Base-by-base conservation (phyloP, 2,113 vertebrate genomes). In the Neolamprologus modestus region DNA sequence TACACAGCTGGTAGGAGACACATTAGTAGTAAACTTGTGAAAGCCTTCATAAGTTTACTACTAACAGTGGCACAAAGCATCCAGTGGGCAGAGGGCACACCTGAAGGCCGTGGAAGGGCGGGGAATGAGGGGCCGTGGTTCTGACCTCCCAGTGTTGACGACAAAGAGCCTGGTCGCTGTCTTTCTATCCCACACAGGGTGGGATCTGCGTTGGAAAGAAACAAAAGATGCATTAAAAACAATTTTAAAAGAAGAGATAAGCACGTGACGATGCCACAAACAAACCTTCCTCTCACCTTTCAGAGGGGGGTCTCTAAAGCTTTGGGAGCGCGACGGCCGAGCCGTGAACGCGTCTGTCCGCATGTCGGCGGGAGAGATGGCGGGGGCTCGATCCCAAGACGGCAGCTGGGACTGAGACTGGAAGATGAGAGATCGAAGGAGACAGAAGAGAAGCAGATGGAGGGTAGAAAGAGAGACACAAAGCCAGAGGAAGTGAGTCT, bases 311-410 rank as follows among this genome's bases (percentile, higher is more conserved):
- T 97, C 96, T 91, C 96, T 95, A 92, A 97, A 96, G 92, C 97
- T 97, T 79, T 97, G 96, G 24, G 96, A 96, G 90, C 96, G 95
- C 9, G 95, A 94, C 1, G 96, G 97, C 14, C 97, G 96, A 31
- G 97, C 96, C 2, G 97, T 98, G 86, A 98, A 98, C 28, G 96
- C 97, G 81, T 98, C 98, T 3, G 97, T 96, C 16, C 97, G 96
- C 28, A 97, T 96, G 89, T 98, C 98, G 2, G 97, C 96, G 4
- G 98, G 96, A 28, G 98, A 97, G 88, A 97, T 95, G 4, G 92
- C 89, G 7, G 97, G 97, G 45, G 96, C 95, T 86, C 97, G 96
- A 57, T 97, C 96, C 96, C 96, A 97, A 5, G 95, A 86, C 1
- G 95, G 92, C 84, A 96, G 82, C 94, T 96, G 97, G 81, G 96